Percentiles rank a stretch among this genome's conserved stretches.
phyloP scores from a whole-genome alignment of 2,113 vertebrate species.

The Triplophysa rosa region DNA sequence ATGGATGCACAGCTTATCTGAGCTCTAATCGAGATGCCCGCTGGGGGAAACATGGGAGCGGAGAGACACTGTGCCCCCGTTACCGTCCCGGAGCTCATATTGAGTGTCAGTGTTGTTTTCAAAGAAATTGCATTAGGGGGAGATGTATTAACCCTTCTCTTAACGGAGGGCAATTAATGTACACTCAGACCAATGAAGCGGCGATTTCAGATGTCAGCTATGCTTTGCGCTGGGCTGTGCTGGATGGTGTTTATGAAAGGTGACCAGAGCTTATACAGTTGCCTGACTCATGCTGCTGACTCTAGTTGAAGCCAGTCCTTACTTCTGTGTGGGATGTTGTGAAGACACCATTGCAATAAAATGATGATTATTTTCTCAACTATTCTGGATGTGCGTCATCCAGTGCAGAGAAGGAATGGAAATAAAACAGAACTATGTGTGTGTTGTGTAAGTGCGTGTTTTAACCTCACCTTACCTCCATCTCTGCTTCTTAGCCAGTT shows the following conservation, averaged over 20 bases:
- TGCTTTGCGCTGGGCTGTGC: slow-evolving; percentile 45
- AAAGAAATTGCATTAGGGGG: slow-evolving; percentile 66
- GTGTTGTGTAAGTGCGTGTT: not conserved
- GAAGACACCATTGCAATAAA: slow-evolving; percentile 63
- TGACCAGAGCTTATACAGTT: not conserved
- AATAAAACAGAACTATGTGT: slow-evolving; percentile 58
- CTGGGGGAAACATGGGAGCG: slow-evolving; percentile 61
- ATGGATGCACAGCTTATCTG: slow-evolving; percentile 72
- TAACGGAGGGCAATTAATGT: slow-evolving; percentile 60
- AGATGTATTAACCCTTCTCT: slow-evolving; percentile 53
- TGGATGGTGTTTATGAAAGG: slow-evolving; percentile 5
- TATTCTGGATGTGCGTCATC: slow-evolving; percentile 66
- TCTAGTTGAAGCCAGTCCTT: slow-evolving; percentile 52
- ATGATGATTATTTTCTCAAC: slow-evolving; percentile 63
- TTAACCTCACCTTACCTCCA: not conserved
- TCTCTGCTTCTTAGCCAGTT: not conserved
- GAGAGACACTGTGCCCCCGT: slow-evolving; percentile 13
- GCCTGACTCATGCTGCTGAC: slow-evolving; percentile 28
- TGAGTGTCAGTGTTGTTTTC: slow-evolving; percentile 56
- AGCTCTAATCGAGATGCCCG: slow-evolving; percentile 65
- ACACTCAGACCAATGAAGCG: slow-evolving; percentile 56
- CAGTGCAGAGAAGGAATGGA: slow-evolving; percentile 57
- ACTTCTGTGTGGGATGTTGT: slow-evolving; percentile 50
- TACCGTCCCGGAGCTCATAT: slow-evolving; percentile 23
- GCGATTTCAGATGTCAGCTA: slow-evolving; percentile 52